Evolutionary conservation across 2,888 invertebrate species (phyloP), one percentile per base, ranked within the genome.

Genomic region (Thymelicus sylvestris): DNA sequence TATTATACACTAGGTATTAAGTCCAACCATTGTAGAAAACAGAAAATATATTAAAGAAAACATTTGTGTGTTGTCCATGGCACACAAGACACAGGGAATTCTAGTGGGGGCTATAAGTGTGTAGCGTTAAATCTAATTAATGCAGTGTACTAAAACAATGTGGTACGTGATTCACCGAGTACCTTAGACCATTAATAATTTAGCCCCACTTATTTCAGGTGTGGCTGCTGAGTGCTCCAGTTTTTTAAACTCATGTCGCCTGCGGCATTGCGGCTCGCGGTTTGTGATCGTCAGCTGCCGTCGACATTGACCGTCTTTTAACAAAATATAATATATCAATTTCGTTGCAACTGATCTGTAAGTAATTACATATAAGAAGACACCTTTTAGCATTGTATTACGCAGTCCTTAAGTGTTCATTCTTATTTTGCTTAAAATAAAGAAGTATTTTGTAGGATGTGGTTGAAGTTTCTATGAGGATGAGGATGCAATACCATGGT

Each of bases 241-340:
- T 80, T 81, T 79, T 79, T 78, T 64, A 64, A 72, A 63, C 41
- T 65, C 65, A 69, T 66, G 73, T 69, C 63, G 69, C 69, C 64
- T 70, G 69, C 69, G 69, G 69, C 69, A 13, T 44, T 69, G 69
- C 24, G 64, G 64, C 69, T 60, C 48, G 69, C 59, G 69, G 69
- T 70, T 65, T 77, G 75, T 72, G 77, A 73, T 78, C 75, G 74
- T 68, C 76, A 78, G 77, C 74, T 78, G 76, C 76, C 67, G 80
- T 69, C 79, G 84, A 83, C 87, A 85, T 83, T 87, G 87, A 79
- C 86, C 86, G 84, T 85, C 81, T 86, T 85, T 68, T 62, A 73
- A 52, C 71, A 67, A 73, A 71, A 73, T 74, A 31, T 31, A 31
- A 67, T 76, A 82, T 80, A 68, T 68, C 75, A 77, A 78, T 80